phyloP scores from a whole-genome alignment of 2,888 invertebrate species.

The Harpalus rubripes region DNA sequence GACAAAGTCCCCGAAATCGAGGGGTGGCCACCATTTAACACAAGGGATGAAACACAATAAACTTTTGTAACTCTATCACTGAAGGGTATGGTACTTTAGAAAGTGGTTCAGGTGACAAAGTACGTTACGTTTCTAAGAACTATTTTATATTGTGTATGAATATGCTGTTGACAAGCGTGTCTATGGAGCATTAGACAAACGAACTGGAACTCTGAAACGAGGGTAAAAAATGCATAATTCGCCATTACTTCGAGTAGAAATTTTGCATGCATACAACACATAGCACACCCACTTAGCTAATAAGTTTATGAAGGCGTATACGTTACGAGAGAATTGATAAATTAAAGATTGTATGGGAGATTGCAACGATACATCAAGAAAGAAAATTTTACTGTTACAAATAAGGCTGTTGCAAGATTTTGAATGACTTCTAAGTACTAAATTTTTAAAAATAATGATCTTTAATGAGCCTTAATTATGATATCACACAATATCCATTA shows the following conservation, averaged over 20 bases:
- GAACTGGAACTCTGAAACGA: constrained; percentile 43
- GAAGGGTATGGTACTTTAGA: neutral
- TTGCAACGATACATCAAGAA: neutral
- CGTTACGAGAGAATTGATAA: neutral
- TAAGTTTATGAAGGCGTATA: neutral
- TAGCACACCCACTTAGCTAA: constrained; percentile 1
- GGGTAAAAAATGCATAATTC: constrained; percentile 35
- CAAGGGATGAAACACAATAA: neutral
- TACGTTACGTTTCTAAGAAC: neutral
- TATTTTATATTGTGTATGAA: neutral
- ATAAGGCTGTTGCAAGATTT: too few species aligned
- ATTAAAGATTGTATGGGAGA: neutral
- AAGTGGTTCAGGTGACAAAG: neutral
- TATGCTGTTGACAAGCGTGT: constrained; percentile 40
- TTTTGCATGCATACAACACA: neutral
- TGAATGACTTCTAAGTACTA: too few species aligned
- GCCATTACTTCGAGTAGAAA: neutral
- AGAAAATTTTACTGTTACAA: too few species aligned
- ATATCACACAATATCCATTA: too few species aligned
- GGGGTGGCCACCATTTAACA: neutral
- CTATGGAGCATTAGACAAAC: constrained; percentile 28
- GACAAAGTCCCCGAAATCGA: neutral
- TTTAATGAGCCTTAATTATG: too few species aligned
- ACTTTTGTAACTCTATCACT: constrained; percentile 3
- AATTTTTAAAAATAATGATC: too few species aligned